Evolutionary conservation across 37 sponge, comb jelly and placozoan genomes (phyloP).

Genomic region (Sycon ciliatum): DNA sequence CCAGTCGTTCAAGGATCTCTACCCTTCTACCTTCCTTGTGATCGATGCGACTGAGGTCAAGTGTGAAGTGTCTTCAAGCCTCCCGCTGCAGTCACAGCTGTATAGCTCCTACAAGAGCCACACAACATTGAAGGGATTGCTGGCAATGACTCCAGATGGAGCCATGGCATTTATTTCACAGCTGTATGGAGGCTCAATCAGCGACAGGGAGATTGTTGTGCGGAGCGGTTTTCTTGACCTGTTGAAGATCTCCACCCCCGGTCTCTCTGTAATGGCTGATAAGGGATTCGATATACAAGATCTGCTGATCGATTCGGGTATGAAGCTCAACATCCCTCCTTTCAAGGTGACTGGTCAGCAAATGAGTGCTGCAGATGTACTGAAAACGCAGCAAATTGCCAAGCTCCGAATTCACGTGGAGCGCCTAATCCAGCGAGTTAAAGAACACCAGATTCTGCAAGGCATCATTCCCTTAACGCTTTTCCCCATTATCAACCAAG

Average conservation of each 20-base stretch:
- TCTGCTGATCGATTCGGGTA: constrained; percentile 29
- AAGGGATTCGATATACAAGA: constrained; percentile 57
- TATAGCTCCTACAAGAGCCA: constrained; percentile 17
- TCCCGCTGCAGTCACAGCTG: constrained; percentile 13
- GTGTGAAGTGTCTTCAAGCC: neutral
- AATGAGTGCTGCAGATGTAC: constrained; percentile 36
- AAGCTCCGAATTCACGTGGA: constrained; percentile 51
- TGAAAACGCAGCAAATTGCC: constrained; percentile 39
- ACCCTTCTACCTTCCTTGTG: constrained; percentile 22
- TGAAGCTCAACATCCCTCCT: constrained; percentile 47
- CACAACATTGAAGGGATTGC: constrained; percentile 12
- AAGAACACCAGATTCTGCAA: no score
- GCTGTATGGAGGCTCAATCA: neutral
- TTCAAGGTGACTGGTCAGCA: constrained; percentile 40
- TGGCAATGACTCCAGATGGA: constrained; percentile 10
- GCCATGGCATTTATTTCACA: neutral
- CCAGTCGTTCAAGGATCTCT: constrained; percentile 6
- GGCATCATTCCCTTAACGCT: no score
- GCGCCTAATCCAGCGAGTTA: constrained; percentile 37
- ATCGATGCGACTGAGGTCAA: constrained; percentile 20
- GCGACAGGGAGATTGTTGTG: neutral
- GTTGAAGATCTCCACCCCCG: no score
- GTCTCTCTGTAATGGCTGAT: constrained; percentile 50
- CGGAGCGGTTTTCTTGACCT: neutral
- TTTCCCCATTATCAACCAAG: no score